Evolutionary conservation across 2,888 invertebrate species (phyloP), one percentile per base, ranked within the genome.

Genomic region (Cephonodes hylas): DNA sequence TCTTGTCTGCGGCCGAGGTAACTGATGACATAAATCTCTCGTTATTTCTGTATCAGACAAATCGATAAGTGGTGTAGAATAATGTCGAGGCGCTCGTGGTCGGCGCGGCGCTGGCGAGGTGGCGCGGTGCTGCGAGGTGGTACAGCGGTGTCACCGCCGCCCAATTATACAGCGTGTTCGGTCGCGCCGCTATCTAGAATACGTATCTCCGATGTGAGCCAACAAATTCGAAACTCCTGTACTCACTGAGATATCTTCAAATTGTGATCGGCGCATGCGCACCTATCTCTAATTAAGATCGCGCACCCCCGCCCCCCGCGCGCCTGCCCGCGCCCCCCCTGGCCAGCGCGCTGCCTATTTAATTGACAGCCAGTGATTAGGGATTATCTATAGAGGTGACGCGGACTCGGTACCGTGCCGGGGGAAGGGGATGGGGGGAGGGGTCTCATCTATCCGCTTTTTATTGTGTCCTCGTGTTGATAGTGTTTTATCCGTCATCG

Each of bases 241-340:
- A 74, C 69, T 68, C 67, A 69, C 69, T 67, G 65, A 72, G 74
- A 75, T 80, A 79, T 79, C 80, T 74, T 69, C 69, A 70, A 75
- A 74, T 74, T 73, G 72, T 78, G 75, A 77, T 74, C 78, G 70
- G 70, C 59, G 58, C 46, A 57, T 45, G 60, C 58, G 59, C 60
- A 60, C 60, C 76, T 86, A 86, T 87, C 87, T 86, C 78, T 86
- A 85, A 86, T 85, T 83, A 86, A 80, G 81, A 86, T 86, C 87
- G 79, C 69, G 53, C 75, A 58, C 61, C 60, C 62, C 67, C 59
- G 64, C 59, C 64, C 61, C 63, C 62, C 10, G 44, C 60, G 45
- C 64, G 46, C 62, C 59, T 23, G 44, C 45, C 25, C 45, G 44
- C 58, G 62, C 65, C 8, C 10, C 18, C 31, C 53, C 31, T 53